Percentiles rank a stretch among this genome's conserved stretches.
Conservation (phyloP, 2,113 vertebrate genomes). For the Burhinus bistriatus region DNA sequence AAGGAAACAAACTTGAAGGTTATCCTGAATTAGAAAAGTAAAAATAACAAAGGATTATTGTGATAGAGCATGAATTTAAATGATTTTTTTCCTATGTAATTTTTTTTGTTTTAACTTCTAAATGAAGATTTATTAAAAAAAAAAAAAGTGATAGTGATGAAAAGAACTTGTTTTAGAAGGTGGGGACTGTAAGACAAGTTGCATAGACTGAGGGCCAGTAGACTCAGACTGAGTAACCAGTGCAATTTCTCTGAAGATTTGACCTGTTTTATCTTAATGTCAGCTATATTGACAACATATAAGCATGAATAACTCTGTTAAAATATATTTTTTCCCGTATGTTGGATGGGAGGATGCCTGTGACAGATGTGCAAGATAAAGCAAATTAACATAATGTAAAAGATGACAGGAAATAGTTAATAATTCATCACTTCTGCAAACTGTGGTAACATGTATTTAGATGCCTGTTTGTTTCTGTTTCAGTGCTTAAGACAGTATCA, state of each 20-base stretch:
- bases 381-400: not conserved
- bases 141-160: not conserved
- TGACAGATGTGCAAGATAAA: not conserved
- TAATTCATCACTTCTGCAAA: not conserved
- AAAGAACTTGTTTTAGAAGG: not conserved
- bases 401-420: not conserved
- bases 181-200: not conserved
- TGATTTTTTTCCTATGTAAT: not conserved
- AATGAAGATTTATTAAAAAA: not conserved
- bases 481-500: not conserved
- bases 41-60: not conserved
- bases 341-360: not conserved
- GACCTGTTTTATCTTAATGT: not conserved
- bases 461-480: conserved; percentile 11
- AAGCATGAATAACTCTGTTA: not conserved
- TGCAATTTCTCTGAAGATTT: not conserved
- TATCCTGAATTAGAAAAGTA: not conserved
- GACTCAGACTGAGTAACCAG: not conserved
- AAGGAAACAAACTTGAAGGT: not conserved
- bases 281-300: not conserved
- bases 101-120: not conserved
- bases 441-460: not conserved
- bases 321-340: not conserved
- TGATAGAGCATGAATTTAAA: not conserved
- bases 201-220: not conserved